Conservation (phyloP, 1,140 invertebrate genomes). For the Calosoma granatense region DNA sequence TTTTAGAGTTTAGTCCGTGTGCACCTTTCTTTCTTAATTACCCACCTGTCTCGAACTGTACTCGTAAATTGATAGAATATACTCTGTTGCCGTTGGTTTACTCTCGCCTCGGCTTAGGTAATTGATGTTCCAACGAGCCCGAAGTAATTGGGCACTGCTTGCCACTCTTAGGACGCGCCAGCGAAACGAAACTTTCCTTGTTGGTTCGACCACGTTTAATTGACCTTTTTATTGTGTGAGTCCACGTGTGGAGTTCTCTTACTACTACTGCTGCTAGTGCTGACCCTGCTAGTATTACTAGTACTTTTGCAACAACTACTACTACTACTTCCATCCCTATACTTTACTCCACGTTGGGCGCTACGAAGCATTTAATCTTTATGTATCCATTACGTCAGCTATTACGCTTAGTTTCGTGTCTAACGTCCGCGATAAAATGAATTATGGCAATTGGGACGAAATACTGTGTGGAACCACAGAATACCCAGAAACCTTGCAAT, state of each 20-base stretch:
- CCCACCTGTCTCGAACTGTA: slow-evolving; percentile 2
- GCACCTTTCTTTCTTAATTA: background rate
- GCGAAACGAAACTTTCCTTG: background rate
- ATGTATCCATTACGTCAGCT: background rate
- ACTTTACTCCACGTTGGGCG: background rate
- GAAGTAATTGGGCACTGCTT: slow-evolving; percentile 3
- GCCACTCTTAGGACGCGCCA: background rate
- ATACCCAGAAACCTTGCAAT: no score
- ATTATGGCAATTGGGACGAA: background rate
- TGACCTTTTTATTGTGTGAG: slow-evolving; percentile 4
- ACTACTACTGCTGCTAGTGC: no score
- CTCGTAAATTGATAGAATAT: slow-evolving; percentile 6
- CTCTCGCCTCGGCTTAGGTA: background rate
- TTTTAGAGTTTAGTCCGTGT: background rate
- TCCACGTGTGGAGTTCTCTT: background rate
- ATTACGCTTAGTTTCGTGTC: background rate
- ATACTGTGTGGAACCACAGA: no score
- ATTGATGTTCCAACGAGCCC: background rate
- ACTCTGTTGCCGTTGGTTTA: background rate
- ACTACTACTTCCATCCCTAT: no score
- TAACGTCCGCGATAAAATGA: background rate
- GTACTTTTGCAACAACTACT: no score
- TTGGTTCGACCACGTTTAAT: background rate
- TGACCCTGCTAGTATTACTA: no score
- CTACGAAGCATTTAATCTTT: background rate